Conservation (phyloP, 2,888 invertebrate species). For the Apotomis turbidana region DNA sequence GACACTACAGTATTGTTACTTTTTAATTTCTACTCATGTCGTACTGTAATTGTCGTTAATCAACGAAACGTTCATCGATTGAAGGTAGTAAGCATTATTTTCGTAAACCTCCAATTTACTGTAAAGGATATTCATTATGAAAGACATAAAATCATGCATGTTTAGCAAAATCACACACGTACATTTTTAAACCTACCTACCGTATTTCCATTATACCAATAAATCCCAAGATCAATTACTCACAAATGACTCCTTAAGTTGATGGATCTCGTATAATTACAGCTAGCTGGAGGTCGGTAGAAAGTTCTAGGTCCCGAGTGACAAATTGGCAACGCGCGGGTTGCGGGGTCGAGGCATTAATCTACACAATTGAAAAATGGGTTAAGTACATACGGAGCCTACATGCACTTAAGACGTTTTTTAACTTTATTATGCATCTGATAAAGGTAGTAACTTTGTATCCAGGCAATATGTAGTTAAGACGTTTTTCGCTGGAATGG, state of each 20-base stretch:
- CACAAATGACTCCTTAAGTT: constrained; percentile 11
- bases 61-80: too few relatives aligned
- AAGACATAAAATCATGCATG: too few relatives aligned
- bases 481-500: neutral
- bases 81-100: too few relatives aligned
- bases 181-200: neutral
- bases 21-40: too few relatives aligned
- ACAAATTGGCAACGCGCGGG: constrained; percentile 41
- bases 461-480: neutral
- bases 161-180: neutral
- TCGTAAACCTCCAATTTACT: too few relatives aligned
- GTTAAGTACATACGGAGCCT: neutral
- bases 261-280: constrained; percentile 38
- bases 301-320: constrained; percentile 36
- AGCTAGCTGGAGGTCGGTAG: constrained; percentile 37
- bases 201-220: neutral
- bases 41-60: too few relatives aligned
- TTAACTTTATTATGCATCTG: too few relatives aligned
- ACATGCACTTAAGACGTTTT: constrained; percentile 6
- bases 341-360: constrained; percentile 13
- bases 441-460: neutral
- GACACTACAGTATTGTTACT: too few relatives aligned
- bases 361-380: neutral
- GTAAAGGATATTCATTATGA: too few relatives aligned
- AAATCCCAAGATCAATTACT: constrained; percentile 22